Evolutionary conservation across 2,888 invertebrate genomes (phyloP).

Genomic region (Eudemis profundana): DNA sequence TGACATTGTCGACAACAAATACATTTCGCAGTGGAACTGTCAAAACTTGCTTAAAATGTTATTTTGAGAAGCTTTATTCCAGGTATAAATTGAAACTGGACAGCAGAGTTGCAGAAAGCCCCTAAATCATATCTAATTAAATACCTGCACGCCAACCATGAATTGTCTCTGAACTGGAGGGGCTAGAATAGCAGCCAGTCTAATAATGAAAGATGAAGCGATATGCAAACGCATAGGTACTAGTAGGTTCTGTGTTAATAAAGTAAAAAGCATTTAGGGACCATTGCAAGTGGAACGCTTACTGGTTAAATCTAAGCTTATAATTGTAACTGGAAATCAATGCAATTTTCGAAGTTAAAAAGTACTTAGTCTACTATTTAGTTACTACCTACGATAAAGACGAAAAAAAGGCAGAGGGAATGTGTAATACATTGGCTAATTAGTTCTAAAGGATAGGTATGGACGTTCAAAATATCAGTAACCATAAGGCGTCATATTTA

Average conservation of each 20-base stretch:
- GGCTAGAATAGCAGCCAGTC: conserved; percentile 43
- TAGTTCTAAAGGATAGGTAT: too few species aligned
- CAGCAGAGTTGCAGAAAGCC: conserved; percentile 58
- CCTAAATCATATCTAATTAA: conserved; percentile 78
- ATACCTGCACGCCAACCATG: conserved; percentile 71
- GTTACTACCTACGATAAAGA: too few species aligned
- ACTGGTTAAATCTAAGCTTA: too few species aligned
- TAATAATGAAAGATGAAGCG: conserved; percentile 36
- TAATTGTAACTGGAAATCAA: too few species aligned
- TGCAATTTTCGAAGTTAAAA: too few species aligned
- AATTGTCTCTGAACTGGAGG: conserved; percentile 66
- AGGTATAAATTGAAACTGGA: conserved; percentile 58
- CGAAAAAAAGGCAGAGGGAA: too few species aligned
- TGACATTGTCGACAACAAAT: conserved; percentile 59
- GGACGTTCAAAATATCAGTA: too few species aligned
- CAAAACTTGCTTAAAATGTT: neutral
- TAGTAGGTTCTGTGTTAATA: neutral
- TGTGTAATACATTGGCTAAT: too few species aligned
- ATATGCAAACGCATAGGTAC: neutral
- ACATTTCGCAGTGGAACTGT: conserved; percentile 65
- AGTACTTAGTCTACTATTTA: too few species aligned
- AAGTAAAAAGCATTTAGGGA: too few species aligned
- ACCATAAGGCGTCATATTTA: too few species aligned
- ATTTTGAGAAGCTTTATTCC: conserved; percentile 9
- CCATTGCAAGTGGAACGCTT: too few species aligned